Evolutionary conservation across 2,888 invertebrate genomes (phyloP).

Genomic region (Sinopyrophorus schimmeli): DNA sequence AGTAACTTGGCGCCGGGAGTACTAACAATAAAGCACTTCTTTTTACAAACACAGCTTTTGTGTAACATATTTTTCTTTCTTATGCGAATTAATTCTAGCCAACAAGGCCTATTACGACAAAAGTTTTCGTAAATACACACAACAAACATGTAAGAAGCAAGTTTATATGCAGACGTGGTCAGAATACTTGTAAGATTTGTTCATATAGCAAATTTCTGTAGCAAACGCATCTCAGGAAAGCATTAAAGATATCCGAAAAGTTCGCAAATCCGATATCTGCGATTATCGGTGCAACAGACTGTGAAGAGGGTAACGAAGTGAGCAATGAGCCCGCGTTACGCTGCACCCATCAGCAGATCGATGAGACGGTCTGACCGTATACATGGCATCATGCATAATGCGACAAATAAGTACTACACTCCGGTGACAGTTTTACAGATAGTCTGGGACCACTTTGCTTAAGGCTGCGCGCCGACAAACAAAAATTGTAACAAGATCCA

Average conservation of each 20-base stretch:
- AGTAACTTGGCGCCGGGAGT: too few relatives aligned
- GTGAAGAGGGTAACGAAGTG: conserved; percentile 49
- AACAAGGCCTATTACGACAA: conserved; percentile 35
- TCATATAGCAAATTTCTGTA: too few relatives aligned
- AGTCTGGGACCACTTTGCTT: conserved; percentile 16
- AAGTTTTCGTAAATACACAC: conserved; percentile 47
- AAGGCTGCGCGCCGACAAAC: too few relatives aligned
- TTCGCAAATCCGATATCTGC: conserved; percentile 28
- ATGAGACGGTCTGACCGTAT: conserved; percentile 27
- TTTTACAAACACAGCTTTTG: too few relatives aligned
- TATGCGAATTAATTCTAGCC: too few relatives aligned
- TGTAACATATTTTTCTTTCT: too few relatives aligned
- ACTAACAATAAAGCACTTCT: too few relatives aligned
- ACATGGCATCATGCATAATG: conserved; percentile 35
- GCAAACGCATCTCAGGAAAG: conserved; percentile 19
- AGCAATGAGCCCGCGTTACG: conserved; percentile 42
- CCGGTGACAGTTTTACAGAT: conserved; percentile 25
- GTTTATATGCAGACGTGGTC: conserved; percentile 42
- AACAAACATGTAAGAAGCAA: conserved; percentile 47
- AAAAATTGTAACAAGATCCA: too few relatives aligned
- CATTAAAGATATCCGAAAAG: conserved; percentile 26
- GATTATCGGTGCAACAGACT: conserved; percentile 47
- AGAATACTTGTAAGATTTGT: conserved; percentile 38
- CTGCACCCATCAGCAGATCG: conserved; percentile 31
- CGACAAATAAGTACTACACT: conserved; percentile 33